A percentile compares a stretch with the other conserved stretches of the same genome.
Conservation (phyloP, 2,888 invertebrate species). For the Silvanus unidentatus region DNA sequence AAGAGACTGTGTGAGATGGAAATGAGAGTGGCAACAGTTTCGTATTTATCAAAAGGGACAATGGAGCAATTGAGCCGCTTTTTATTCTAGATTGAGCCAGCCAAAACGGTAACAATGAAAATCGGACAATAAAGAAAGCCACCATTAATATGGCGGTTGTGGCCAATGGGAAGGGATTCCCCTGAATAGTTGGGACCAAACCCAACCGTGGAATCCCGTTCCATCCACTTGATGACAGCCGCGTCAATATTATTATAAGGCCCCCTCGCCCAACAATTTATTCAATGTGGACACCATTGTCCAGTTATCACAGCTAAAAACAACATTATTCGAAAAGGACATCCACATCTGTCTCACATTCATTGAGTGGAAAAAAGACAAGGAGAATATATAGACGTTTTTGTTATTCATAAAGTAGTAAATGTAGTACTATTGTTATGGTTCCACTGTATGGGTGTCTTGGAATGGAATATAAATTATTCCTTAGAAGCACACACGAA, state of each 20-base stretch:
- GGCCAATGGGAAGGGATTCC: slow-evolving; percentile 34
- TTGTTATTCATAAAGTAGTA: slow-evolving; percentile 7
- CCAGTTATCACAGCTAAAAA: slow-evolving; percentile 34
- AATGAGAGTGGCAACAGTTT: too few relatives aligned
- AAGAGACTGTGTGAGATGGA: too few relatives aligned
- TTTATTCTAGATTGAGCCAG: too few relatives aligned
- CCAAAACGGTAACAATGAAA: too few relatives aligned
- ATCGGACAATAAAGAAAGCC: too few relatives aligned
- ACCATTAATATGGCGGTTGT: slow-evolving; percentile 37
- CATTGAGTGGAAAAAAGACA: slow-evolving; percentile 4
- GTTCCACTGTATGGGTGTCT: too few relatives aligned
- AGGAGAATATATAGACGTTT: slow-evolving; percentile 12
- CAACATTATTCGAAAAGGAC: slow-evolving; percentile 19
- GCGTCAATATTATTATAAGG: slow-evolving; percentile 41
- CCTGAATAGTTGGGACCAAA: slow-evolving; percentile 25
- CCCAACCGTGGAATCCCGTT: slow-evolving; percentile 26
- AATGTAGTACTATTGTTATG: too few relatives aligned
- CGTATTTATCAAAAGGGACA: too few relatives aligned
- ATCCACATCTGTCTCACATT: slow-evolving; percentile 5
- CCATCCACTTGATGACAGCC: slow-evolving; percentile 40
- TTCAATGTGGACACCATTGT: slow-evolving; percentile 29
- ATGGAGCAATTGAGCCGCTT: too few relatives aligned
- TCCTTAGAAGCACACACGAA: background rate
- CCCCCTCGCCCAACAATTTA: slow-evolving; percentile 25
- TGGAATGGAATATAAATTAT: too few relatives aligned